Evolutionary conservation across 2,113 vertebrate species (phyloP).

Genomic region (Smithornis capensis): DNA sequence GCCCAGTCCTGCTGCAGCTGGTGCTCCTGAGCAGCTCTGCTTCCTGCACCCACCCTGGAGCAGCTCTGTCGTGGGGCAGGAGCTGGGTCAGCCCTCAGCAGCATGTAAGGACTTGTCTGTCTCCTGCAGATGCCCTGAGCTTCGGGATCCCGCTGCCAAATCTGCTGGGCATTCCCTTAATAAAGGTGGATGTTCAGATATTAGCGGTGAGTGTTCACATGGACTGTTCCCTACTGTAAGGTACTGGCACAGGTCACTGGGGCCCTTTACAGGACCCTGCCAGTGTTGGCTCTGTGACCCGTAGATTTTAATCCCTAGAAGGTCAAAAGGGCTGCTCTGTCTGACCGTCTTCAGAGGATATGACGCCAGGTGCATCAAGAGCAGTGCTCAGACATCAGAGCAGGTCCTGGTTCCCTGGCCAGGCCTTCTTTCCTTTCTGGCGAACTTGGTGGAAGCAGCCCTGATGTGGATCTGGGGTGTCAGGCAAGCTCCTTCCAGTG

Average conservation of each 20-base stretch:
- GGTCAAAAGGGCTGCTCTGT: background rate
- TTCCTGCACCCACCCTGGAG: background rate
- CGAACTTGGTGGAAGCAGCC: background rate
- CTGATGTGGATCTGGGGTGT: fast-evolving
- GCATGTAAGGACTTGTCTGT: background rate
- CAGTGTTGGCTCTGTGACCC: background rate
- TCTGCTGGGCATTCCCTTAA: background rate
- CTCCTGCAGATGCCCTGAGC: background rate
- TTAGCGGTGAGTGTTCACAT: background rate
- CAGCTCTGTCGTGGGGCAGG: fast-evolving
- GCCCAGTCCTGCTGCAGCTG: fast-evolving
- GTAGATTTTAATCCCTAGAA: background rate
- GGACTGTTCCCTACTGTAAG: background rate
- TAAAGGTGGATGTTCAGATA: background rate
- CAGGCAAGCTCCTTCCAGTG: background rate
- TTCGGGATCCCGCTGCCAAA: background rate
- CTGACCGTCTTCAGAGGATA: background rate
- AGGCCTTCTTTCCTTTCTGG: too few relatives aligned
- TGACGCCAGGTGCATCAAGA: fast-evolving
- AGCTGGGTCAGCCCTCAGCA: background rate
- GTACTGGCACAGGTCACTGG: fast-evolving
- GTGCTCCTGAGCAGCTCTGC: background rate
- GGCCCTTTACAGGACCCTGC: background rate
- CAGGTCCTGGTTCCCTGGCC: background rate
- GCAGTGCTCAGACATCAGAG: background rate